These are phyloP conservation scores for Phaetusa simplex DNA, from an alignment of 2,113 vertebrate species.

Conservation along the genomic window DNA sequence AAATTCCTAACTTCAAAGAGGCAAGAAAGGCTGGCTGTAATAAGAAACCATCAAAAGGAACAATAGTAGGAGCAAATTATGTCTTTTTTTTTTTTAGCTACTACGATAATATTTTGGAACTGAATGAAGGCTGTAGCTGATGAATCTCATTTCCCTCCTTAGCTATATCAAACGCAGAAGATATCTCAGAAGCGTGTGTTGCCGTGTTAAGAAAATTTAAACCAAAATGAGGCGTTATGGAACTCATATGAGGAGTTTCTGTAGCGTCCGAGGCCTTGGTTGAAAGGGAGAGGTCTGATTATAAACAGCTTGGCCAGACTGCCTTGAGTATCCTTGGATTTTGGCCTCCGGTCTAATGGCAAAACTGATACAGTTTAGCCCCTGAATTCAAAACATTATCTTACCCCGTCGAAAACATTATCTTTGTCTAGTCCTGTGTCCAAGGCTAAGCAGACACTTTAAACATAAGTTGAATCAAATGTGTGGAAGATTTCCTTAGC, in stretches of 20 bases:
- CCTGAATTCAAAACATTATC: not conserved
- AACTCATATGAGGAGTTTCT: not conserved
- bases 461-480: not conserved
- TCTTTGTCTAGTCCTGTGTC: not conserved
- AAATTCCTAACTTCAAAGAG: not conserved
- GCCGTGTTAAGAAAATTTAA: not conserved
- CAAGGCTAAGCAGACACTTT: slow-evolving; percentile 7
- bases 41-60: not conserved
- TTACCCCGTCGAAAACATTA: not conserved
- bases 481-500: slow-evolving; percentile 14
- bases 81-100: not conserved
- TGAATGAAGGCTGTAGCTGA: not conserved
- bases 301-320: not conserved
- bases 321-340: not conserved
- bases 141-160: slow-evolving; percentile 3
- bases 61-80: not conserved
- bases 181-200: not conserved
- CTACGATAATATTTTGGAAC: not conserved
- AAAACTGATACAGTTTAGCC: not conserved
- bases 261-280: fast-evolving
- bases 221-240: fast-evolving
- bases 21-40: not conserved
- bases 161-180: not conserved
- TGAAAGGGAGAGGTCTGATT: not conserved
- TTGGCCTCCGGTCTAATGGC: not conserved